These are phyloP conservation scores for Nudaria mundana DNA, from an alignment of 2,888 invertebrate genomes.

Conservation along the genomic window DNA sequence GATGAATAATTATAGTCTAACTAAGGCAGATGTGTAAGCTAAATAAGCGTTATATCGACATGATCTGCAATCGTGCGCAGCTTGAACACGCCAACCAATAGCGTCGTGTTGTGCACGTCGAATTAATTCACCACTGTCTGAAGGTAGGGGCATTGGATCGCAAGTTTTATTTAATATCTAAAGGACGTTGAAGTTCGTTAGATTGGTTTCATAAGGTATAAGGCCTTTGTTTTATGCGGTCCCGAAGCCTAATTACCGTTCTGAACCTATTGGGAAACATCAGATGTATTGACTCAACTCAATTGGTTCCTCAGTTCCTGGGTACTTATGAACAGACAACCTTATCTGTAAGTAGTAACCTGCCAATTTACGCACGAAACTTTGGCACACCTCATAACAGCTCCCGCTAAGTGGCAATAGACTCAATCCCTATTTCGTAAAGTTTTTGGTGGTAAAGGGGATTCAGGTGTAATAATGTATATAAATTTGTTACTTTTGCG, in stretches of 20 bases:
- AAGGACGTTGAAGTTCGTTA: conserved; percentile 6
- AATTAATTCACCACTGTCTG: conserved; percentile 53
- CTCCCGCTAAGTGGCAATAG: neutral
- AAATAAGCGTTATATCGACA: conserved; percentile 56
- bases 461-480: neutral
- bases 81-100: conserved; percentile 67
- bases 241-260: no score
- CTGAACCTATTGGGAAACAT: no score
- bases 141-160: conserved; percentile 27
- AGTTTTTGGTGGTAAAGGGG: neutral
- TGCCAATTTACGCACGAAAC: no score
- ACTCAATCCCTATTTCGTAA: neutral
- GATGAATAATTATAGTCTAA: conserved; percentile 33
- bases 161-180: conserved; percentile 14
- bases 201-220: neutral
- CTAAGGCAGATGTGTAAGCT: conserved; percentile 66
- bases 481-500: neutral
- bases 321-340: no score
- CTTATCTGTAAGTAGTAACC: no score
- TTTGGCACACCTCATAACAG: no score
- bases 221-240: neutral
- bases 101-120: conserved; percentile 39
- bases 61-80: conserved; percentile 76
- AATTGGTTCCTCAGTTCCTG: no score
- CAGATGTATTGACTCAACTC: no score